Conservation (phyloP, 2,888 invertebrate genomes). For the Vanessa cardui region DNA sequence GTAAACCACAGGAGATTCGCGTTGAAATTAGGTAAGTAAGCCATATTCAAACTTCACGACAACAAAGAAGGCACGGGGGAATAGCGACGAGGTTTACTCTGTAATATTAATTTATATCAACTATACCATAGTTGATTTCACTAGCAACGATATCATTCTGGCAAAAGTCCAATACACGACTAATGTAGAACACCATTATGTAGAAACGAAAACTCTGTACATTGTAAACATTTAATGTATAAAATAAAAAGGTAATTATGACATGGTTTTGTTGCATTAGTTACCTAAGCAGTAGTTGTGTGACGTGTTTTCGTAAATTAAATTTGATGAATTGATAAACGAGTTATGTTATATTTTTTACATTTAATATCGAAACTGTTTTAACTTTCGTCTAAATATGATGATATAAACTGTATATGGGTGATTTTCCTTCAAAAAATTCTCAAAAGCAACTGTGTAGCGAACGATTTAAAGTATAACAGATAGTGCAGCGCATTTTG, state of each 20-base stretch:
- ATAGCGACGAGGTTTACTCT: constrained; percentile 22
- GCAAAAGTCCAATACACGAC: constrained; percentile 44
- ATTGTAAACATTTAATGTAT: constrained; percentile 2
- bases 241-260: background rate
- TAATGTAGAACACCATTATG: constrained; percentile 44
- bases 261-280: too few species aligned
- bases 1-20: constrained; percentile 12
- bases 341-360: too few species aligned
- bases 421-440: too few species aligned
- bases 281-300: too few species aligned
- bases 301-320: too few species aligned
- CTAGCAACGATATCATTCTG: constrained; percentile 36
- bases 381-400: too few species aligned
- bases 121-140: constrained; percentile 15
- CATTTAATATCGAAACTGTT: too few species aligned
- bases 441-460: too few species aligned
- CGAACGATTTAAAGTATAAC: too few species aligned
- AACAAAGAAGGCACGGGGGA: constrained; percentile 34
- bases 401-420: too few species aligned
- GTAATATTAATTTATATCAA: constrained; percentile 33
- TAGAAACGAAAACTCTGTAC: constrained; percentile 31
- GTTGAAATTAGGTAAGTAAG: constrained; percentile 32
- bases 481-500: too few species aligned
- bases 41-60: constrained; percentile 32
- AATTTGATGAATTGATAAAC: too few species aligned